Conservation (phyloP, 1,140 invertebrate species). For the Papilio dardanus region DNA sequence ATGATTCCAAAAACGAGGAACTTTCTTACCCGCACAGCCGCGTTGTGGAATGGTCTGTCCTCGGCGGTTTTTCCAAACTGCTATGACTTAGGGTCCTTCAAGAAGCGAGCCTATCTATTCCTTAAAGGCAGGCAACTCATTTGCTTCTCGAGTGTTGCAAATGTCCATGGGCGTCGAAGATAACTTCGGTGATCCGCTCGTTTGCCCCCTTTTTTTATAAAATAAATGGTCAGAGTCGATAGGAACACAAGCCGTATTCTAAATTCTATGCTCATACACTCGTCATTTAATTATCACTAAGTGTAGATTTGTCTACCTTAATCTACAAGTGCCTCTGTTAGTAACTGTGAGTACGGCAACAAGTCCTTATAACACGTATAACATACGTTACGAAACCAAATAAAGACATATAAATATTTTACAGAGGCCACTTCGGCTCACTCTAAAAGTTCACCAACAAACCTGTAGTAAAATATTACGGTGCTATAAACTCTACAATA, state of each 20-base stretch:
- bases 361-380: not conserved
- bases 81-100: too few relatives aligned
- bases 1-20: too few relatives aligned
- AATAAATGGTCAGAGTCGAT: too few relatives aligned
- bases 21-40: too few relatives aligned
- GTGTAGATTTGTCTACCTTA: not conserved
- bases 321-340: not conserved
- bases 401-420: conserved; percentile 42
- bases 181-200: too few relatives aligned
- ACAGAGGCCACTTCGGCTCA: conserved; percentile 42
- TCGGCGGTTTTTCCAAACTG: too few relatives aligned
- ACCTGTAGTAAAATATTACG: conserved; percentile 77
- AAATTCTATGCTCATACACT: not conserved
- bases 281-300: not conserved
- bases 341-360: not conserved
- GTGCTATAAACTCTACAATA: conserved; percentile 76
- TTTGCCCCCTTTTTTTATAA: too few relatives aligned
- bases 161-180: too few relatives aligned
- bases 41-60: too few relatives aligned
- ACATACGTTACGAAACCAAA: conserved; percentile 38
- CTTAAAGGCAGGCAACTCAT: too few relatives aligned
- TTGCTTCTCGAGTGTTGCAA: too few relatives aligned
- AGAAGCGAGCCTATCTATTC: too few relatives aligned
- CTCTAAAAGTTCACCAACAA: conserved; percentile 57
- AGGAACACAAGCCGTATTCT: not conserved